Base-by-base conservation (phyloP, 1,140 invertebrate genomes). In the Philotrypesis tridentata region DNA sequence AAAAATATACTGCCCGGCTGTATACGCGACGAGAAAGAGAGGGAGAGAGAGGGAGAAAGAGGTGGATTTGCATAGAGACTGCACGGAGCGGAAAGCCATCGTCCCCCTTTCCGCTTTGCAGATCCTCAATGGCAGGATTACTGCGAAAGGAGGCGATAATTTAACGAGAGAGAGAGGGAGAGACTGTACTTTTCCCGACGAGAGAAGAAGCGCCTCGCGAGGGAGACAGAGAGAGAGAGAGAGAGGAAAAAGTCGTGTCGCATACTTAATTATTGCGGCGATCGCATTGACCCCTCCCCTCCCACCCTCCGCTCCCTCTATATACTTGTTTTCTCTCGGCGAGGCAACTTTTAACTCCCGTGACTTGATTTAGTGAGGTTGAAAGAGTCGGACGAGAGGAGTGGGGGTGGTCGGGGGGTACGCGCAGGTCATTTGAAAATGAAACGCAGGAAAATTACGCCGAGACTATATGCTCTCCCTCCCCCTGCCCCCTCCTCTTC, bases 41-140 rank as follows among this genome's bases (percentile, higher is more conserved):
- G 33, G 11, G 25, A 29, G 25, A 65, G 27, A 12, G 63, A 29
- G 25, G 27, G 63, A 29, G 25, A 25, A 9, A 31, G 67, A 12
- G 61, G 23, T 65, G 61, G 31, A 70, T 70, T 70, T 70, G 29
- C 67, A 70, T 70, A 70, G 31, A 70, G 31, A 70, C 67, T 23
- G 17, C 61, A 60, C n/a, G 63, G 7, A 17, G 25, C 63, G 27
- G 31, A 65, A 55, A 65, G 23, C 61, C 60, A 12, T 61, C 60
- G 60, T 23, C 1, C 65, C n/a, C 65, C 21, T 17, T 70, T 70
- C 29, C 67, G 67, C 67, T 70, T 33, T 70, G 31, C 5, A n/a
- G 31, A 25, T 33, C 29, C 31, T 70, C 67, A 70, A 70, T 70
- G 31, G 25, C 67, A 37, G 31, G 29, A 70, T 21, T 55, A 33